Evolutionary conservation across 2,888 invertebrate genomes (phyloP).

Genomic region (Stictocephala bisonia): DNA sequence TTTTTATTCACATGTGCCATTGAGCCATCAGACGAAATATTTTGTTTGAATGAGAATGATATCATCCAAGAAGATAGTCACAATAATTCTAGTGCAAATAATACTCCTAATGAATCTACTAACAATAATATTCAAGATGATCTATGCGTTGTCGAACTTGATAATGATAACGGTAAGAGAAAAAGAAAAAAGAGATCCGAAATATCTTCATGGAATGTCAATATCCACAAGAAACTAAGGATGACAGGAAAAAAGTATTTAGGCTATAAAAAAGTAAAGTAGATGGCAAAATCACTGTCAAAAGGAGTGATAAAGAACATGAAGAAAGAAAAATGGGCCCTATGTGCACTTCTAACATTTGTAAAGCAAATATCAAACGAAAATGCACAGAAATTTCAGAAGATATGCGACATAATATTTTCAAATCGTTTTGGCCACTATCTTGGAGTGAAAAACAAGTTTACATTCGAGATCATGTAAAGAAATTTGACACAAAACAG

Average conservation of each 20-base stretch:
- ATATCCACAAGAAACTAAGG: background rate
- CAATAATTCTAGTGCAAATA: too few relatives aligned
- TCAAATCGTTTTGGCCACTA: slow-evolving; percentile 24
- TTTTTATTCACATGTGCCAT: too few relatives aligned
- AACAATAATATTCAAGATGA: too few relatives aligned
- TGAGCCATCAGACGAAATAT: too few relatives aligned
- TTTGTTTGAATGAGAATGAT: too few relatives aligned
- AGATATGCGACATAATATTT: background rate
- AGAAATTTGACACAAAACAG: background rate
- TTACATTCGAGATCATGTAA: slow-evolving; percentile 2
- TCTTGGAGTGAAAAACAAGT: slow-evolving; percentile 36
- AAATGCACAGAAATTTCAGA: slow-evolving; percentile 22
- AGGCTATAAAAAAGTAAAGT: slow-evolving; percentile 9
- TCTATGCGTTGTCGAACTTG: too few relatives aligned
- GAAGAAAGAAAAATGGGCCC: slow-evolving; percentile 26
- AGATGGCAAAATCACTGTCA: slow-evolving; percentile 15
- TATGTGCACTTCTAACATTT: slow-evolving; percentile 18
- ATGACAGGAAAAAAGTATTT: slow-evolving; percentile 34
- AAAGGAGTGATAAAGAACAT: too few relatives aligned
- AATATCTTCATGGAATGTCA: slow-evolving; percentile 18
- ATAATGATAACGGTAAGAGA: too few relatives aligned
- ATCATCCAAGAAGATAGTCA: too few relatives aligned
- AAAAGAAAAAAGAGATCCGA: slow-evolving; percentile 19
- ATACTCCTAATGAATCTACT: too few relatives aligned
- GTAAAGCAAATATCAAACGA: slow-evolving; percentile 24